These are phyloP conservation scores for Eulemur rufifrons DNA, from an alignment of 2,113 vertebrate species.

Conservation along the genomic window DNA sequence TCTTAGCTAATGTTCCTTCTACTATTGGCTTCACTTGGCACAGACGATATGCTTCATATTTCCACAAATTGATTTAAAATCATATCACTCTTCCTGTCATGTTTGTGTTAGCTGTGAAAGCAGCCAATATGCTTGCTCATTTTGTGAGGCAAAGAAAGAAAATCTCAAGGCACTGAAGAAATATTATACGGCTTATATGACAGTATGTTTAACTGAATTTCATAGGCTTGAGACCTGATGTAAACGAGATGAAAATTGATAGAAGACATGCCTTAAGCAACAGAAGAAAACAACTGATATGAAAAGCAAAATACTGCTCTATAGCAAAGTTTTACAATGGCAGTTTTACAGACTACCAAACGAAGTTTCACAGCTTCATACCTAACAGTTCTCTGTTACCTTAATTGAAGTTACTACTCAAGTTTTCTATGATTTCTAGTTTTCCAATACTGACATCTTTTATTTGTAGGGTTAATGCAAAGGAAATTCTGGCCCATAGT, in stretches of 20 bases:
- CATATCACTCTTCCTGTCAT: not conserved
- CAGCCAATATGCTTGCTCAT: not conserved
- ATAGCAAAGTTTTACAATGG: not conserved
- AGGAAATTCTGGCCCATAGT: not conserved
- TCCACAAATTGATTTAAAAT: not conserved
- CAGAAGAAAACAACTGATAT: not conserved
- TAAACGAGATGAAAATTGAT: constrained; percentile 33
- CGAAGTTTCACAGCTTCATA: not conserved
- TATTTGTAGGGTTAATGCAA: not conserved
- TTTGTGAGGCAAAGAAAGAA: constrained; percentile 10
- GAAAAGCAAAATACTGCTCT: not conserved
- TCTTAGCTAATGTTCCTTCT: not conserved
- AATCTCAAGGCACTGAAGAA: not conserved
- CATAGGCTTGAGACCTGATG: not conserved
- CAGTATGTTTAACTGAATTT: not conserved
- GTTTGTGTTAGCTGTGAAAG: not conserved
- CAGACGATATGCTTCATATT: not conserved
- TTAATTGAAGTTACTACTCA: not conserved
- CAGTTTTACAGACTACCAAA: not conserved
- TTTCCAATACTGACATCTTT: not conserved
- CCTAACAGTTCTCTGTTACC: not conserved
- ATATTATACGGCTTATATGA: not conserved
- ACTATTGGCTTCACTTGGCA: not conserved
- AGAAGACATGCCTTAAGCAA: not conserved
- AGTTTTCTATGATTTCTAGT: not conserved